These are phyloP conservation scores for Rhineura floridana DNA, from an alignment of 2,113 vertebrate species.

Conservation along the genomic window DNA sequence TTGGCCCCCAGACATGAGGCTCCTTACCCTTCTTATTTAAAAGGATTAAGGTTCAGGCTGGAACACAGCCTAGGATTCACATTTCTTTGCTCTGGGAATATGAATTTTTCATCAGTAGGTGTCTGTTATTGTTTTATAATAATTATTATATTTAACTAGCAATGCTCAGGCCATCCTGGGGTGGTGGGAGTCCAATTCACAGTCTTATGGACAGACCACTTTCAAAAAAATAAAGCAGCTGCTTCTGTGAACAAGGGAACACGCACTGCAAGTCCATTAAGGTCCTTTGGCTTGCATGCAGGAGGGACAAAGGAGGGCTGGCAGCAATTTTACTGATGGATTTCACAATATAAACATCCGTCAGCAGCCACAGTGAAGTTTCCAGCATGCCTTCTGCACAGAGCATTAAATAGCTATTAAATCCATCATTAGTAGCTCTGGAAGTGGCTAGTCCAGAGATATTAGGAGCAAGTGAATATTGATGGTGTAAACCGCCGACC, in stretches of 20 bases:
- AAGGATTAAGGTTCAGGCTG: too few species aligned
- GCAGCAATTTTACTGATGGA: neutral
- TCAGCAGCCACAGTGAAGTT: neutral
- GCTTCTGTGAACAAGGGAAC: neutral
- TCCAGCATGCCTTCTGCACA: slow-evolving; percentile 1
- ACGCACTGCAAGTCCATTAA: neutral
- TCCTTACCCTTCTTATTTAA: too few species aligned
- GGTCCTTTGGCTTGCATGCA: neutral
- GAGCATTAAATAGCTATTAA: slow-evolving; percentile 19
- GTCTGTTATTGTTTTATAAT: too few species aligned
- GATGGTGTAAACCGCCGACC: neutral
- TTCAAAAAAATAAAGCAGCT: neutral
- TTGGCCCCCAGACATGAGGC: neutral
- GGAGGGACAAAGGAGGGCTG: neutral
- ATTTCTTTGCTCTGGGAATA: neutral
- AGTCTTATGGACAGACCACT: neutral
- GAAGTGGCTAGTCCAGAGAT: neutral
- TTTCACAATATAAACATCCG: slow-evolving; percentile 31
- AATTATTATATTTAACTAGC: too few species aligned
- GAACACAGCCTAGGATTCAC: neutral
- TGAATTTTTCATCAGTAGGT: neutral
- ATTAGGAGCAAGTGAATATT: neutral
- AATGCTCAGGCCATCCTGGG: rapidly evolving
- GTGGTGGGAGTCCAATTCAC: too few species aligned
- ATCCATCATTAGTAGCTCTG: neutral